Percentiles rank a stretch among this genome's conserved stretches.
These are phyloP conservation scores for Cremastinae sp. DNA, from an alignment of 2,888 invertebrate genomes.

Conservation along the genomic window DNA sequence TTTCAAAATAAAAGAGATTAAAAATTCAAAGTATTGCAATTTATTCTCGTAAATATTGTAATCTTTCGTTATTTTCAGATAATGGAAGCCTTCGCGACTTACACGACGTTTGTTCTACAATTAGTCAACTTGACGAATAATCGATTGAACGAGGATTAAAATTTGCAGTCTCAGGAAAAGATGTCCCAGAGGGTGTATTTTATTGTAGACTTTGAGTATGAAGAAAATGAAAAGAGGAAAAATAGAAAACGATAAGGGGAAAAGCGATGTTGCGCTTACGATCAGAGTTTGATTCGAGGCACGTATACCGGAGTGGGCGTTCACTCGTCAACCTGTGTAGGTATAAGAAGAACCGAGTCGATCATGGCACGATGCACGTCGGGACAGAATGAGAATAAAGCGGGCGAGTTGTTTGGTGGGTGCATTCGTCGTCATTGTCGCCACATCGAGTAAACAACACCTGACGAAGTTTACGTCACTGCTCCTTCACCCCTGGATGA, in stretches of 20 bases:
- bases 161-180: background rate
- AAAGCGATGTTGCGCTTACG: too few relatives aligned
- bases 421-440: background rate
- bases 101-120: slow-evolving; percentile 26
- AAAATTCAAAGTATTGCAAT: background rate
- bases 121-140: background rate
- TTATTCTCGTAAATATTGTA: background rate
- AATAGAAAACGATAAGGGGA: background rate
- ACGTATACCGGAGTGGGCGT: background rate
- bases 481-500: too few relatives aligned
- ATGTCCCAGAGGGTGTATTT: too few relatives aligned
- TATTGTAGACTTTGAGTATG: too few relatives aligned
- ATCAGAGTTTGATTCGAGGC: too few relatives aligned
- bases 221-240: background rate
- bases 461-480: too few relatives aligned
- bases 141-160: background rate
- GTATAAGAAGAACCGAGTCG: slow-evolving; percentile 5
- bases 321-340: background rate
- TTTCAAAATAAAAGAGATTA: background rate
- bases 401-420: slow-evolving; percentile 4
- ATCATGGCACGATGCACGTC: slow-evolving; percentile 11
- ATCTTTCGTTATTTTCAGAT: slow-evolving; percentile 9
- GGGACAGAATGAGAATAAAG: slow-evolving; percentile 26
- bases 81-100: slow-evolving; percentile 16
- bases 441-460: background rate